Evolutionary conservation across 1,140 invertebrate genomes (phyloP).

Genomic region (Bombus pyrosoma): DNA sequence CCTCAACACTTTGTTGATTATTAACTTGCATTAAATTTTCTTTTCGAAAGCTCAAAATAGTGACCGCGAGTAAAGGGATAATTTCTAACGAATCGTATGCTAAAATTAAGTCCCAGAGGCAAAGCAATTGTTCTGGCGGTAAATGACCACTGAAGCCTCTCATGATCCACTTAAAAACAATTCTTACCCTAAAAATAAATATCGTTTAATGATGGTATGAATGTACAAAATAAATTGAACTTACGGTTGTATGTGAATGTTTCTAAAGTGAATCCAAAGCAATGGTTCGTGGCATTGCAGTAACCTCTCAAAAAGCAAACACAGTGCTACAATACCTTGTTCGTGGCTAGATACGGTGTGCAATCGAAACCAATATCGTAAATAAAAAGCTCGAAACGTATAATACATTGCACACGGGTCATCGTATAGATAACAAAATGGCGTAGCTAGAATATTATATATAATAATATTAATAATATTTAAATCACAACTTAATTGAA

Average conservation of each 20-base stretch:
- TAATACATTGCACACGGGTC: constrained; percentile 94
- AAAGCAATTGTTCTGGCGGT: constrained; percentile 94
- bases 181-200: constrained; percentile 86
- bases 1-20: constrained; percentile 92
- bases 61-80: constrained; percentile 92
- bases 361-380: constrained; percentile 94
- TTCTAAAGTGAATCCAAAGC: constrained; percentile 94
- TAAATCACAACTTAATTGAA: not conserved
- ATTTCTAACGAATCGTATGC: constrained; percentile 96
- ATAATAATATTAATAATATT: constrained; percentile 6
- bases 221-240: constrained; percentile 75
- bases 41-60: constrained; percentile 95
- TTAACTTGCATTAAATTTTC: constrained; percentile 96
- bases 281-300: constrained; percentile 94
- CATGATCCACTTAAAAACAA: constrained; percentile 98
- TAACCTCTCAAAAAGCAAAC: constrained; percentile 94
- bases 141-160: constrained; percentile 96
- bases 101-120: constrained; percentile 95
- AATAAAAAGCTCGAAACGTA: constrained; percentile 95
- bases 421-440: constrained; percentile 96
- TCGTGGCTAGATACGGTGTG: constrained; percentile 96
- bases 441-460: constrained; percentile 87
- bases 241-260: constrained; percentile 95
- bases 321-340: constrained; percentile 92
- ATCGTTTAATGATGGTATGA: not conserved